Evolutionary conservation across 1,140 invertebrate genomes (phyloP).

Genomic region (Triops longicaudatus): DNA sequence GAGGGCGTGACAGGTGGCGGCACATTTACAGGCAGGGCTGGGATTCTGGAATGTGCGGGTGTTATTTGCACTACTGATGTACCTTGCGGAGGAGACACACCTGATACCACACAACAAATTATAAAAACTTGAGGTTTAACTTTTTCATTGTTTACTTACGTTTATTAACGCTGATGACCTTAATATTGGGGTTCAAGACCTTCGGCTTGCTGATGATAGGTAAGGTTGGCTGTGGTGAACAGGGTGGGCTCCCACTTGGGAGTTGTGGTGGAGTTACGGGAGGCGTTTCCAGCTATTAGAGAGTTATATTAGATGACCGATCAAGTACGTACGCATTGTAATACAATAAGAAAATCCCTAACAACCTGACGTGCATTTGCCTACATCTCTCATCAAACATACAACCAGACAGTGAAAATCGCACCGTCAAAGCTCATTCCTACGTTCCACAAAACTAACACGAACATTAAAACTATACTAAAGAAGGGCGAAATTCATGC

Average conservation of each 20-base stretch:
- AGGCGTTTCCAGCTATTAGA: conserved; percentile 35
- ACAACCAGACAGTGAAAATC: no score
- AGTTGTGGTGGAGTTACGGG: conserved; percentile 39
- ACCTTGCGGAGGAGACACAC: background rate
- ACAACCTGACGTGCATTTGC: no score
- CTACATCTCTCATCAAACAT: no score
- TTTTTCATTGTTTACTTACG: background rate
- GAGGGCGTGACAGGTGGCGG: background rate
- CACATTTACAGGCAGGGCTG: background rate
- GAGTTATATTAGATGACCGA: background rate
- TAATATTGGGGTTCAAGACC: conserved; percentile 24
- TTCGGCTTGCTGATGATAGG: conserved; percentile 33
- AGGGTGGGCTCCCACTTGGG: conserved; percentile 29
- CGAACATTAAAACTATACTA: no score
- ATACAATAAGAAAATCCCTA: no score
- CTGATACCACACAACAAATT: background rate
- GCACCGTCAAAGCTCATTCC: no score
- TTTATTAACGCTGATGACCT: background rate
- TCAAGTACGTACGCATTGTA: no score
- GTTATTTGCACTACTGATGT: background rate
- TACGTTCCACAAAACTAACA: no score
- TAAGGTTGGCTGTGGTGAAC: conserved; percentile 33
- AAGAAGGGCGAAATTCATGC: no score
- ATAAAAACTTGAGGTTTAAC: background rate
- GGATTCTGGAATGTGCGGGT: background rate